Evolutionary conservation across 2,113 vertebrate genomes (phyloP), one percentile per base, ranked within the genome.

Genomic region (Acanthisitta chloris): DNA sequence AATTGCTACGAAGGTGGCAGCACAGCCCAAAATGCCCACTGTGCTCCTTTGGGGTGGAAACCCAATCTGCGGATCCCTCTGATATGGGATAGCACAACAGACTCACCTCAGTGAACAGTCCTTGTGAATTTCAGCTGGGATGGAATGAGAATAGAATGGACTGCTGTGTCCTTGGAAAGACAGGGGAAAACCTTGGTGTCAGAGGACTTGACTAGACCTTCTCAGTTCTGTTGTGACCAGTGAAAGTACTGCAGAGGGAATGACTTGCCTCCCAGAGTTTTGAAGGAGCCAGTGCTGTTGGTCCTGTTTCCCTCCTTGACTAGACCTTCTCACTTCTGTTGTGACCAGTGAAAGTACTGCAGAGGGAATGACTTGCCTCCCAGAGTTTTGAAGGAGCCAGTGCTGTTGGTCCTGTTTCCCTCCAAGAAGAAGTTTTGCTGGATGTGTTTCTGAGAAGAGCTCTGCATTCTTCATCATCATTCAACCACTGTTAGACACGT

Each of bases 61-160:
- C 5, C 4, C 49, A 73, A 45, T 34, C 24, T 69, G 12, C 61
- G 69, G 25, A 31, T 49, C 23, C 8, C 38, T 25, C 45, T 61
- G 17, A 9, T 38, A 6, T 0, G 0, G 40, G 24, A 14, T 38
- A 80, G 34, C 18, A 61, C 15, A 17, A 4, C 19, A 83, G 25
- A 64, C 8, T 5, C 33, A 38, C 9, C 1, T 2, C 36, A 81
- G 34, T 33, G 62, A 64, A 15, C 0, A 0, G 25, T 46, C 28
- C 20, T 28, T 82, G 57, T 51, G 29, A 36, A 66, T 64, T 42
- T 23, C 26, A 78, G 25, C 25, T 54, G 70, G 65, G 23, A 34
- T 71, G 70, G 65, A 20, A 34, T 71, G 29, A 33, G 70, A 66
- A 40, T 15, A 2, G 2, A 65, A 40, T 10, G 24, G 14, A 36